phyloP scores from a whole-genome alignment of 2,888 invertebrate species.

The Leucophora obtusa region DNA sequence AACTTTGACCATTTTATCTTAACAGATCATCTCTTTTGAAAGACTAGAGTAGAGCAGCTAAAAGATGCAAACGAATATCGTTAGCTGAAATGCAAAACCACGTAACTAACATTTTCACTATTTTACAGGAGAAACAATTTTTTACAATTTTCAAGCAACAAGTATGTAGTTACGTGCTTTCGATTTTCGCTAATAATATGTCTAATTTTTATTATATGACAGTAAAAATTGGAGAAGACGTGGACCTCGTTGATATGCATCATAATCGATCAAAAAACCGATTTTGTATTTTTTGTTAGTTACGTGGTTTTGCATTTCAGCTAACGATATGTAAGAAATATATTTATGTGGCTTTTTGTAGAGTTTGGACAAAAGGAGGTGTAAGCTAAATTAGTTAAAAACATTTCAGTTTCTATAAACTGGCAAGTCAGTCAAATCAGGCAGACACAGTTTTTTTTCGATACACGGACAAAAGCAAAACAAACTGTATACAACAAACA shows the following conservation, averaged over 20 bases:
- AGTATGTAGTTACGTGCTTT: too few relatives aligned
- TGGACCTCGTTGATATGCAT: too few relatives aligned
- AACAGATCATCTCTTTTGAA: slow-evolving; percentile 52
- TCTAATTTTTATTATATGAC: too few relatives aligned
- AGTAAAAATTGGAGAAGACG: too few relatives aligned
- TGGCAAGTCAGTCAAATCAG: slow-evolving; percentile 49
- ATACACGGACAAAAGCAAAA: background rate
- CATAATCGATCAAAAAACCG: too few relatives aligned
- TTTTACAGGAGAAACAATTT: too few relatives aligned
- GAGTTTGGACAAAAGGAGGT: slow-evolving; percentile 26
- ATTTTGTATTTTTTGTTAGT: too few relatives aligned
- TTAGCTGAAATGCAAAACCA: too few relatives aligned
- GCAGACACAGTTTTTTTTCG: background rate
- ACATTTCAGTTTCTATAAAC: slow-evolving; percentile 54
- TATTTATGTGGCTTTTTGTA: slow-evolving; percentile 12
- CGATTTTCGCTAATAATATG: too few relatives aligned
- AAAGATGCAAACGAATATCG: slow-evolving; percentile 14
- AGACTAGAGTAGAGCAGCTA: background rate
- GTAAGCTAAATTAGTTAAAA: slow-evolving; percentile 58
- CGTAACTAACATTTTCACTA: too few relatives aligned
- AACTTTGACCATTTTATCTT: slow-evolving; percentile 58
- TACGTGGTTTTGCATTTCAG: too few relatives aligned
- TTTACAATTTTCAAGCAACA: too few relatives aligned
- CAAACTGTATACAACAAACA: background rate
- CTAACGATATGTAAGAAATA: background rate